Evolutionary conservation across 2,797 vertebrate genomes (phyloP).

Genomic region (Notolepis coatsorum): DNA sequence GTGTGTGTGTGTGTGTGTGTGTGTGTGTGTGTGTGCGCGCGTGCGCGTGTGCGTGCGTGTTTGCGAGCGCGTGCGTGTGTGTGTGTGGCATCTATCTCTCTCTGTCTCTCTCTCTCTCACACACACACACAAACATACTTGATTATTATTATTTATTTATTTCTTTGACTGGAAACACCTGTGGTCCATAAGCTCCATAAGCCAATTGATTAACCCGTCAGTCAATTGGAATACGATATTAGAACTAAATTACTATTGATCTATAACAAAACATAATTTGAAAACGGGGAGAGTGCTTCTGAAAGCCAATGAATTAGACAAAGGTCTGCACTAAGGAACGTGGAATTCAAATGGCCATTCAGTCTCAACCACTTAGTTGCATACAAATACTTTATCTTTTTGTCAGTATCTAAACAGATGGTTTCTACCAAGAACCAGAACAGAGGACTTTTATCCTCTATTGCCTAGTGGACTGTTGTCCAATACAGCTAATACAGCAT

Average conservation of each 20-base stretch:
- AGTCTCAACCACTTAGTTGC: too few relatives aligned
- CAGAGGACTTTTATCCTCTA: too few relatives aligned
- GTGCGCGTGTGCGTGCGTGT: background rate
- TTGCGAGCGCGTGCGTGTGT: too few relatives aligned
- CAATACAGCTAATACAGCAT: too few relatives aligned
- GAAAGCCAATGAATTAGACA: slow-evolving; percentile 4
- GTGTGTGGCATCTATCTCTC: background rate
- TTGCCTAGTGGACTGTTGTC: too few relatives aligned
- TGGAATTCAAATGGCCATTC: slow-evolving; percentile 6
- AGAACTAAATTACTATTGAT: slow-evolving; percentile 15
- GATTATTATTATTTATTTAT: background rate
- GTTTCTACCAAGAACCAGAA: too few relatives aligned
- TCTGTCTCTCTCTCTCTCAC: background rate
- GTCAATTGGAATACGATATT: slow-evolving; percentile 16
- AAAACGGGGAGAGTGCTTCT: background rate
- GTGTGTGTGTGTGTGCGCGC: background rate
- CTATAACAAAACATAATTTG: slow-evolving; percentile 1
- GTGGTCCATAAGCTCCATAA: background rate
- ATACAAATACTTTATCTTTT: too few relatives aligned
- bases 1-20: background rate
- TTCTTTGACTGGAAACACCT: background rate
- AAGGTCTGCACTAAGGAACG: slow-evolving; percentile 1
- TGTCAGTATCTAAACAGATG: too few relatives aligned
- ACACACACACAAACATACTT: background rate
- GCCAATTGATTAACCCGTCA: background rate